Conservation (phyloP, 2,113 vertebrate species). For the Bostrychus sinensis region DNA sequence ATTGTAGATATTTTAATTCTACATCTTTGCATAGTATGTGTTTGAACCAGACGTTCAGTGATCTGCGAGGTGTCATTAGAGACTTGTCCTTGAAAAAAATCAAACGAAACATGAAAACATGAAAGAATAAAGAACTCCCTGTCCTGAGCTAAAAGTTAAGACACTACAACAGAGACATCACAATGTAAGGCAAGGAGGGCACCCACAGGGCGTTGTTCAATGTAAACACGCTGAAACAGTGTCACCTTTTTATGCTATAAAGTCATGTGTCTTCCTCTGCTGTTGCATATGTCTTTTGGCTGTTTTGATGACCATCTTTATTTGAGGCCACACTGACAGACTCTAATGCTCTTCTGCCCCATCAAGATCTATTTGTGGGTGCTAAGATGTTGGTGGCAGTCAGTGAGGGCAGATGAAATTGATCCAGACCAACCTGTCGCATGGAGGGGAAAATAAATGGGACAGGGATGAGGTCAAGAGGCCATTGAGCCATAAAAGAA, state of each 20-base stretch:
- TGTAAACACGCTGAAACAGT: slow-evolving; percentile 31
- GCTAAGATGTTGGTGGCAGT: slow-evolving; percentile 73
- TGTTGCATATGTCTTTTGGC: slow-evolving; percentile 6
- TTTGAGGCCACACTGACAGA: slow-evolving; percentile 8
- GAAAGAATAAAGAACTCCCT: too few relatives aligned
- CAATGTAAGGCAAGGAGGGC: slow-evolving; percentile 27
- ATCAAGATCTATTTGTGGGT: slow-evolving; percentile 72
- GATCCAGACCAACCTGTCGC: slow-evolving; percentile 75
- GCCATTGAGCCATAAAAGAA: slow-evolving; percentile 25
- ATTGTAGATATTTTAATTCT: too few relatives aligned
- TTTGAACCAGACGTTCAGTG: too few relatives aligned
- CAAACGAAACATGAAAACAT: too few relatives aligned
- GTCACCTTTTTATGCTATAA: slow-evolving; percentile 22
- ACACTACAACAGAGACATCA: neutral
- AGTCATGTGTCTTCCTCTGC: neutral
- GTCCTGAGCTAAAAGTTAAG: too few relatives aligned
- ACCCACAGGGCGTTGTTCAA: slow-evolving; percentile 8
- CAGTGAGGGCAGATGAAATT: slow-evolving; percentile 73
- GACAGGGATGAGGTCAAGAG: slow-evolving; percentile 53
- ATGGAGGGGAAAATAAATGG: slow-evolving; percentile 71
- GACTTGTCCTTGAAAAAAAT: too few relatives aligned
- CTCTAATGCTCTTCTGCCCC: slow-evolving; percentile 46
- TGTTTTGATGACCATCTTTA: neutral
- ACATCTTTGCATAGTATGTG: too few relatives aligned
- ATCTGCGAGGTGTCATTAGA: too few relatives aligned